Percentiles rank a stretch among this genome's conserved stretches.
phyloP scores from a whole-genome alignment of 2,888 invertebrate species.

The Pherbina coryleti region DNA sequence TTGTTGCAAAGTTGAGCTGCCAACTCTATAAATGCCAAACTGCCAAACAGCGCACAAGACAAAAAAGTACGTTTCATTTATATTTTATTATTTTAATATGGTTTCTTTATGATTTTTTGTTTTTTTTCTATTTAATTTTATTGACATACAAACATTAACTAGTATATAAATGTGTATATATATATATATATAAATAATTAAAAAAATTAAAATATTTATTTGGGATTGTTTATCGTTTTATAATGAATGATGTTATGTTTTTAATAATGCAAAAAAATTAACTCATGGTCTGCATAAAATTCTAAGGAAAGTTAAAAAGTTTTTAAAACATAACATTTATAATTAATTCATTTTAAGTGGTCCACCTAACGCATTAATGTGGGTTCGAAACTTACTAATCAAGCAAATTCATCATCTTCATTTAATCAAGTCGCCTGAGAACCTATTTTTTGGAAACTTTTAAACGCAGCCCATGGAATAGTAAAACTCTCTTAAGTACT shows the following conservation, averaged over 20 bases:
- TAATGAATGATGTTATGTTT: neutral
- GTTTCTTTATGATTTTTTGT: conserved; percentile 7
- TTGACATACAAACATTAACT: conserved; percentile 16
- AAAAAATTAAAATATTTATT: conserved; percentile 42
- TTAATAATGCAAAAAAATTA: neutral
- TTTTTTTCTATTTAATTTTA: neutral
- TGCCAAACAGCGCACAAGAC: conserved; percentile 41
- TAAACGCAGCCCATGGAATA: neutral
- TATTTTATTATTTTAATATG: conserved; percentile 36
- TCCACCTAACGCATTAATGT: neutral
- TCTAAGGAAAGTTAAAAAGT: neutral
- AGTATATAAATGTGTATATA: conserved; percentile 20
- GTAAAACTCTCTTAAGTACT: neutral
- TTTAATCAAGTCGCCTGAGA: neutral
- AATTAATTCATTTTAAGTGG: conserved; percentile 1
- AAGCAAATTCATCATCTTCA: neutral
- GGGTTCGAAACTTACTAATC: conserved; percentile 14
- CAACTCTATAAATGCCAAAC: conserved; percentile 44
- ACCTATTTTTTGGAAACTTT: neutral
- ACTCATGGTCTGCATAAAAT: conserved; percentile 4
- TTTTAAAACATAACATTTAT: neutral
- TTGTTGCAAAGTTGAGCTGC: conserved; percentile 44
- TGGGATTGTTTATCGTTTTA: conserved; percentile 45
- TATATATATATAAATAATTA: conserved; percentile 44
- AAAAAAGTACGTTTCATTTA: conserved; percentile 49